These are phyloP conservation scores for Elegia similella DNA, from an alignment of 2,888 invertebrate genomes.

Conservation along the genomic window DNA sequence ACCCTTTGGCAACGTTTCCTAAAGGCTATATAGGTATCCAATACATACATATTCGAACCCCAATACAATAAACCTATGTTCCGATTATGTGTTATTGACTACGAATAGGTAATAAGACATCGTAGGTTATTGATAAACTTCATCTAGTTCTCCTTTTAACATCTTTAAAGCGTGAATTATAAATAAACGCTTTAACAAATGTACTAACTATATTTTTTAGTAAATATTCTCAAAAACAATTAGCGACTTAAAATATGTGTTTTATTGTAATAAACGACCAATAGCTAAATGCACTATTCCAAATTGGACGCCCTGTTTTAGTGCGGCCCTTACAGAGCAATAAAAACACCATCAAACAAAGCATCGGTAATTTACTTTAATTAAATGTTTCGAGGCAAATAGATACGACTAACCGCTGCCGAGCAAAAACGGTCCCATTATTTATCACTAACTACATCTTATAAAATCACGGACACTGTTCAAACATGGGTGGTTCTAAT, in stretches of 20 bases:
- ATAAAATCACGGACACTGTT: background rate
- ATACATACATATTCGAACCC: too few relatives aligned
- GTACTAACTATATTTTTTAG: too few relatives aligned
- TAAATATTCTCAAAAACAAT: background rate
- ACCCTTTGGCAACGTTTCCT: too few relatives aligned
- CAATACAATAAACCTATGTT: too few relatives aligned
- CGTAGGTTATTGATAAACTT: too few relatives aligned
- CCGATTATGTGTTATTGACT: too few relatives aligned
- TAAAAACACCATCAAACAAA: slow-evolving; percentile 4
- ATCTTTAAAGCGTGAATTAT: too few relatives aligned
- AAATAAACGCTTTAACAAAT: too few relatives aligned
- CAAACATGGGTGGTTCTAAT: slow-evolving; percentile 29
- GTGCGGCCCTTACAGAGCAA: background rate
- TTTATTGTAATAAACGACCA: background rate
- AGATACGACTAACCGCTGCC: background rate
- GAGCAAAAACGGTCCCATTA: background rate
- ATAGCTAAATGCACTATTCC: background rate
- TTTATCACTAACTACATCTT: slow-evolving; percentile 1
- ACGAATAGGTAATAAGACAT: too few relatives aligned
- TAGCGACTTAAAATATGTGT: background rate
- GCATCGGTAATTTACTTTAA: background rate
- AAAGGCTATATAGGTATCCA: too few relatives aligned
- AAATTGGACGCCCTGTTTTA: background rate
- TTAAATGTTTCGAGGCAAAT: slow-evolving; percentile 10
- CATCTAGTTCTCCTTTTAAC: too few relatives aligned